These are phyloP conservation scores for Thalassaphorura encarpata DNA, from an alignment of 1,140 invertebrate genomes.

Conservation along the genomic window DNA sequence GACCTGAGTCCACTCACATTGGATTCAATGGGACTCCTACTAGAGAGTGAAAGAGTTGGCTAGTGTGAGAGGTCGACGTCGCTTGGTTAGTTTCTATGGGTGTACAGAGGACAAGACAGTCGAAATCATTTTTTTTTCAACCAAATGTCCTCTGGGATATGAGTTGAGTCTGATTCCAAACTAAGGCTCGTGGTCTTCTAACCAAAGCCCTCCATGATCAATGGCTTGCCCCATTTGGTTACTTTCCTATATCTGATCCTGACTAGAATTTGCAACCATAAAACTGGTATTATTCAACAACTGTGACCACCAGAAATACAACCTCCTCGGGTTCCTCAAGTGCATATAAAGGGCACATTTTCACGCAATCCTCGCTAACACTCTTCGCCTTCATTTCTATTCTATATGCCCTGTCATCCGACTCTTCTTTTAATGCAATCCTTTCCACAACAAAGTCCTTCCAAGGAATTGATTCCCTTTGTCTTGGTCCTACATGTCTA, in stretches of 20 bases:
- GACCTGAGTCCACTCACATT: slow-evolving; percentile 8
- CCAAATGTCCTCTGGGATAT: slow-evolving; percentile 32
- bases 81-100: background rate
- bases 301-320: slow-evolving; percentile 32
- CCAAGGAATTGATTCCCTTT: too few relatives aligned
- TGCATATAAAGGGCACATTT: slow-evolving; percentile 33
- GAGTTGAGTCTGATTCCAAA: slow-evolving; percentile 23
- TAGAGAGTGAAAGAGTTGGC: background rate
- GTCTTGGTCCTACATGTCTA: too few relatives aligned
- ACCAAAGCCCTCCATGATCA: slow-evolving; percentile 31
- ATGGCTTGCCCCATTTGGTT: slow-evolving; percentile 33
- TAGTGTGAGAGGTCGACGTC: background rate
- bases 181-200: slow-evolving; percentile 20
- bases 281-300: slow-evolving; percentile 34
- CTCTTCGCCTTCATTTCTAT: background rate
- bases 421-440: too few relatives aligned
- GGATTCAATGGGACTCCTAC: background rate
- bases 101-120: slow-evolving; percentile 14
- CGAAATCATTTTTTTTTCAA: slow-evolving; percentile 13
- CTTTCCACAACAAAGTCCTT: too few relatives aligned
- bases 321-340: slow-evolving; percentile 24
- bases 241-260: slow-evolving; percentile 29
- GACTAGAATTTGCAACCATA: slow-evolving; percentile 35
- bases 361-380: slow-evolving; percentile 32
- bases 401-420: background rate